Evolutionary conservation across 2,797 vertebrate species (phyloP), one percentile per base, ranked within the genome.

Genomic region (Distichodus sexfasciatus): DNA sequence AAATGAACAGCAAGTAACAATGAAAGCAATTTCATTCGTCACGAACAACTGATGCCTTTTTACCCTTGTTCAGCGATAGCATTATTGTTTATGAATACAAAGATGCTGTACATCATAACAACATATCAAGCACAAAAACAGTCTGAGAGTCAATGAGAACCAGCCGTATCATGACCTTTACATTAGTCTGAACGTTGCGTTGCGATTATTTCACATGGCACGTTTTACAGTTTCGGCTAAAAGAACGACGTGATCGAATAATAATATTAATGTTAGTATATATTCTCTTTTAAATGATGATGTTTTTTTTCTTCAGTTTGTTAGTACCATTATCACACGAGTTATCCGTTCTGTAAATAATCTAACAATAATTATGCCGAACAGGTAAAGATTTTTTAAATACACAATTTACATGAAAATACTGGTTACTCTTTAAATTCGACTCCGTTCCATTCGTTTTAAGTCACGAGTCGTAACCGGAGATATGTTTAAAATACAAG

Each of bases 201-300:
- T n/a, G n/a, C n/a, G n/a, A 79, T 94, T 95, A 95, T 89, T 95
- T 93, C 93, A 90, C 74, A 80, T 76, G 53, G 57, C 64, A 65
- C 74, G 29, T 41, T 70, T 75, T 68, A 79, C 44, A 74, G 66
- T 43, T 53, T 57, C 47, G 46, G 51, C 55, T 59, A 69, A 76
- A 72, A 50, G 33, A 31, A 71, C 44, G 36, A 38, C 40, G 62
- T 36, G 28, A 40, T 43, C 51, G 29, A 50, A 36, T 46, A 47
- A n/a, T 6, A 28, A 51, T 60, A 69, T 69, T 76, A 51, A 74
- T 59, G 67, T 62, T 75, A 71, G 54, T 74, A 68, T 60, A 71
- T 54, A 68, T 31, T 74, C 66, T 63, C 62, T 70, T 60, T 66
- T 21, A 48, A 77, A 61, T 6, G n/a, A 74, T 43, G 48, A 55